A percentile compares a stretch with the other conserved stretches of the same genome.
Conservation (phyloP, 2,888 invertebrate species). For the Sphaerophoria rueppellii region DNA sequence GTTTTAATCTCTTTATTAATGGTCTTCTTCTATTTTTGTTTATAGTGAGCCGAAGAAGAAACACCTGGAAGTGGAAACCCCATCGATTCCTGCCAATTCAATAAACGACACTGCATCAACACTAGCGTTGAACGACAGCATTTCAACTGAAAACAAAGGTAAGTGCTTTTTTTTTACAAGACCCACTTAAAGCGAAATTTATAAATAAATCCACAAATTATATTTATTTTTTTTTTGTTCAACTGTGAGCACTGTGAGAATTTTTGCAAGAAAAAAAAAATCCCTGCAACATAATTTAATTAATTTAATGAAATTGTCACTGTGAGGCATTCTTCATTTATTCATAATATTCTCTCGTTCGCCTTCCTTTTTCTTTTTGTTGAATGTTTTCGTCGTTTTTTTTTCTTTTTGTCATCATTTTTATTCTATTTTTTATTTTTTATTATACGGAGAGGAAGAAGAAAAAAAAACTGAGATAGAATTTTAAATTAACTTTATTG, state of each 20-base stretch:
- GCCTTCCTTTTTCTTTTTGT: slow-evolving; percentile 30
- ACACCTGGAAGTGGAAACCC: slow-evolving; percentile 78
- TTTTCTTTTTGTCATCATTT: not conserved
- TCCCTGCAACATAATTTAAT: slow-evolving; percentile 71
- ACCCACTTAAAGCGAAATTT: slow-evolving; percentile 17
- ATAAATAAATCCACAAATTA: slow-evolving; percentile 45
- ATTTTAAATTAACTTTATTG: slow-evolving; percentile 73
- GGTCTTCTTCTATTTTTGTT: slow-evolving; percentile 52
- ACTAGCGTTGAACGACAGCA: slow-evolving; percentile 75
- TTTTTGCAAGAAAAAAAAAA: slow-evolving; percentile 27
- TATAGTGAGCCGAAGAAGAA: slow-evolving; percentile 81
- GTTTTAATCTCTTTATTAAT: slow-evolving; percentile 1
- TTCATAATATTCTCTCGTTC: slow-evolving; percentile 54
- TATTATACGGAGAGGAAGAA: not conserved
- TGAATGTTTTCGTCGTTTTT: not conserved
- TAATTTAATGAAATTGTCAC: slow-evolving; percentile 72
- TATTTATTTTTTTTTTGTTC: slow-evolving; percentile 15
- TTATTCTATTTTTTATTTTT: slow-evolving; percentile 18
- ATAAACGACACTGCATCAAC: slow-evolving; percentile 73
- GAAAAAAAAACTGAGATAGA: slow-evolving; percentile 44
- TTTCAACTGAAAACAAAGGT: slow-evolving; percentile 84
- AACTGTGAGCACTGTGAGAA: slow-evolving; percentile 26
- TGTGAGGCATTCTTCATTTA: slow-evolving; percentile 73
- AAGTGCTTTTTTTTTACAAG: slow-evolving; percentile 77
- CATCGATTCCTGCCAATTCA: slow-evolving; percentile 76